Evolutionary conservation across 2,113 vertebrate genomes (phyloP).

Genomic region (Arvicanthis niloticus): DNA sequence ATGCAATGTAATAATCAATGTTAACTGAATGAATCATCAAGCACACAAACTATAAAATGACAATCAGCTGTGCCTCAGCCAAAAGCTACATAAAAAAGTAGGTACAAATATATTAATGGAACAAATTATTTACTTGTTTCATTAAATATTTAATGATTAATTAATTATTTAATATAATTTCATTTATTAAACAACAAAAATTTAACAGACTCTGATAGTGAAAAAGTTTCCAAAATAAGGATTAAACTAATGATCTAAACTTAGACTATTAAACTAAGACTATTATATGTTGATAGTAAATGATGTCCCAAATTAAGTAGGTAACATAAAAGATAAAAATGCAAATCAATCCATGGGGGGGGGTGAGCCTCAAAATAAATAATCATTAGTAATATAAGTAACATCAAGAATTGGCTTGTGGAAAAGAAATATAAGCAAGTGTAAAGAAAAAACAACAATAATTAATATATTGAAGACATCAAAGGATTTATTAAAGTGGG

Average conservation of each 20-base stretch:
- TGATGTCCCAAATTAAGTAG: neutral
- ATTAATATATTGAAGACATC: constrained; percentile 9
- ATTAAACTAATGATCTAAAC: constrained; percentile 7
- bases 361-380: neutral
- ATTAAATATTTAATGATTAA: no score
- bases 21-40: neutral
- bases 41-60: neutral
- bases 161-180: no score
- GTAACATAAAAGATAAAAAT: neutral
- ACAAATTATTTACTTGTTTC: constrained; percentile 16
- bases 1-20: neutral
- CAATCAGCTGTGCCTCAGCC: neutral
- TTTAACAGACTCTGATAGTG: neutral
- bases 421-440: neutral
- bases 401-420: neutral
- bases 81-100: neutral
- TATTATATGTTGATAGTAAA: neutral
- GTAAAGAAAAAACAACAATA: constrained; percentile 7
- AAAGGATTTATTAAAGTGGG: neutral
- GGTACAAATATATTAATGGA: neutral
- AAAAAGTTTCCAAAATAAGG: neutral
- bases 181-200: neutral
- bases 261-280: no score
- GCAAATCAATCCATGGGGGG: neutral
- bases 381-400: neutral